Evolutionary conservation across 2,888 invertebrate species (phyloP).

Genomic region (Drosophila neotestacea): DNA sequence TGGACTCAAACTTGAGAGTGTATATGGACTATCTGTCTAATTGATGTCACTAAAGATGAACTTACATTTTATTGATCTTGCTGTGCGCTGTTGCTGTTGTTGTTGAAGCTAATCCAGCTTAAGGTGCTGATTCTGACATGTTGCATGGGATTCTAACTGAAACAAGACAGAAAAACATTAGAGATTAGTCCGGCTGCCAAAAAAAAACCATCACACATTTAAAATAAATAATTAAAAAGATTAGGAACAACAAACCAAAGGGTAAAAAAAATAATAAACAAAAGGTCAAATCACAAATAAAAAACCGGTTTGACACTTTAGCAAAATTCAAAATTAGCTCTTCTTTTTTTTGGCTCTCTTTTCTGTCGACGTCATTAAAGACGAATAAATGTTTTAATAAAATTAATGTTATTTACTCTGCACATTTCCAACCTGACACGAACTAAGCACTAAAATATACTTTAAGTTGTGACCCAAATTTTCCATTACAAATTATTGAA

Average conservation of each 20-base stretch:
- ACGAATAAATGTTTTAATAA: slow-evolving; percentile 53
- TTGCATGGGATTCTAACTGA: slow-evolving; percentile 60
- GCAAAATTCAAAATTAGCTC: slow-evolving; percentile 45
- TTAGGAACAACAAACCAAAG: slow-evolving; percentile 58
- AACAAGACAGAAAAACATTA: slow-evolving; percentile 42
- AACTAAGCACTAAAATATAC: slow-evolving; percentile 6
- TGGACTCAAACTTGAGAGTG: not conserved
- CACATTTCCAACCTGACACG: slow-evolving; percentile 25
- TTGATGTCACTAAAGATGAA: slow-evolving; percentile 53
- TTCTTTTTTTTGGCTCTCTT: slow-evolving; percentile 13
- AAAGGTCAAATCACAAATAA: slow-evolving; percentile 63
- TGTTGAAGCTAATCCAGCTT: slow-evolving; percentile 51
- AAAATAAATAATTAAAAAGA: slow-evolving; percentile 62
- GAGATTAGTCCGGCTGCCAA: slow-evolving; percentile 28
- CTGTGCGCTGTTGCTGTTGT: slow-evolving; percentile 8
- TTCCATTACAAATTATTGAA: slow-evolving; percentile 34
- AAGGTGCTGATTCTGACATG: slow-evolving; percentile 59
- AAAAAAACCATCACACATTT: slow-evolving; percentile 35
- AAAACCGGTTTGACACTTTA: slow-evolving; percentile 67
- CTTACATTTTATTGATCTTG: slow-evolving; percentile 63
- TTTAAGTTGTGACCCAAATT: slow-evolving; percentile 66
- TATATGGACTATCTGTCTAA: slow-evolving; percentile 20
- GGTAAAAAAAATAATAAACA: slow-evolving; percentile 43
- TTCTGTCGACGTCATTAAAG: slow-evolving; percentile 41
- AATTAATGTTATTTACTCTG: slow-evolving; percentile 50